A percentile compares a stretch with the other conserved stretches of the same genome.
phyloP scores from a whole-genome alignment of 1,140 invertebrate species.

The Steinernema khuongi region DNA sequence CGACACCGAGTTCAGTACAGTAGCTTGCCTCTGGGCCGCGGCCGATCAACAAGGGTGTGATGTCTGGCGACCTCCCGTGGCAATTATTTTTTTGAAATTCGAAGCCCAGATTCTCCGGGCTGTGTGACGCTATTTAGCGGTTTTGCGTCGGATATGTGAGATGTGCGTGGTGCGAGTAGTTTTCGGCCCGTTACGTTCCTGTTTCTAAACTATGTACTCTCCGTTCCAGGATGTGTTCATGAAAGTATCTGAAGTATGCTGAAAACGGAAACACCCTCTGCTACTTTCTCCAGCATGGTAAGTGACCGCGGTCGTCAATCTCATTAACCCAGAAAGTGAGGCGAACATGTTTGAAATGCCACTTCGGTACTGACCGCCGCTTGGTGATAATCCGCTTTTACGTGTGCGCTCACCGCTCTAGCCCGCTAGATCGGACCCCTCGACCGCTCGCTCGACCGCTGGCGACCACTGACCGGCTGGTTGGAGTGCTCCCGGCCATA shows the following conservation, averaged over 20 bases:
- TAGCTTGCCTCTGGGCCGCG: not conserved
- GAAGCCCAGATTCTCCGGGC: not conserved
- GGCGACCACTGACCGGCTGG: not conserved
- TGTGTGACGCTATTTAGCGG: not conserved
- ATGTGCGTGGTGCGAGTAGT: constrained; percentile 1
- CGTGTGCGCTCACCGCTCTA: not conserved
- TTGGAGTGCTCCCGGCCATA: not conserved
- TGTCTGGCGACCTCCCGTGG: constrained; percentile 1
- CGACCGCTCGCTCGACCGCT: not conserved
- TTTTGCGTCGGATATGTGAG: not conserved
- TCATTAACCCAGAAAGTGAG: constrained; percentile 10
- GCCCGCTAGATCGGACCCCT: not conserved
- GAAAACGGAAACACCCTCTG: not conserved
- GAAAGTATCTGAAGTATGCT: not conserved
- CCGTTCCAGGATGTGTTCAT: constrained; percentile 1
- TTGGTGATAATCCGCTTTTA: constrained; percentile 8
- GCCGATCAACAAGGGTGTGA: not conserved
- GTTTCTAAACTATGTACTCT: not conserved
- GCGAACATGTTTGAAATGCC: constrained; percentile 14
- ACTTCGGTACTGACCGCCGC: constrained; percentile 6
- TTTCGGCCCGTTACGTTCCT: not conserved
- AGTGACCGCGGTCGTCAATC: not conserved
- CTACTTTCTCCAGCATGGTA: constrained; percentile 1
- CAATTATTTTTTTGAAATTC: constrained; percentile 11
- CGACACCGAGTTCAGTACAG: not conserved